A percentile compares a stretch with the other conserved stretches of the same genome.
These are phyloP conservation scores for Metalampra italica DNA, from an alignment of 2,888 invertebrate genomes.

Conservation along the genomic window DNA sequence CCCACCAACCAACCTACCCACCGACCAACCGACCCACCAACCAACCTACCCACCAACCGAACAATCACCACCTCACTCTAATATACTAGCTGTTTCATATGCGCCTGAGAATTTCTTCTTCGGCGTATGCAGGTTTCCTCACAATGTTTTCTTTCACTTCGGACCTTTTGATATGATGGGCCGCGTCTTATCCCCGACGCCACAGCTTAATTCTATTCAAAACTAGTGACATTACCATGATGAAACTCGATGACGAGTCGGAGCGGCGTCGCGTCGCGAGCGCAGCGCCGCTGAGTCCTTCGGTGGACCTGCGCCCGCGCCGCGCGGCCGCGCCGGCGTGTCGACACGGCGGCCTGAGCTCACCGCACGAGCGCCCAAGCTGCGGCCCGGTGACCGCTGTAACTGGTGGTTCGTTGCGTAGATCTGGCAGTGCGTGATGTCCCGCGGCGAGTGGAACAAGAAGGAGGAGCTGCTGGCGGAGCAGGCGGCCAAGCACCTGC, in stretches of 20 bases:
- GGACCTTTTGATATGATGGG: no score
- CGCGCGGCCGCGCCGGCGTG: constrained; percentile 32
- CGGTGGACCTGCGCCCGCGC: constrained; percentile 29
- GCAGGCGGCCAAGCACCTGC: constrained; percentile 94
- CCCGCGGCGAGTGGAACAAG: constrained; percentile 98
- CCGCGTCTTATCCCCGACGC: no score
- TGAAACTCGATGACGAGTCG: constrained; percentile 78
- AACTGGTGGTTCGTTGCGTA: constrained; percentile 34
- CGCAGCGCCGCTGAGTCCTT: constrained; percentile 50
- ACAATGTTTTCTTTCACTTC: no score
- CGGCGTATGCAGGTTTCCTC: no score
- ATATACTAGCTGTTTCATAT: no score
- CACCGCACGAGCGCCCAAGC: background rate
- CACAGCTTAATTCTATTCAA: background rate
- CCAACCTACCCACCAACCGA: background rate
- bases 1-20: constrained; percentile 33
- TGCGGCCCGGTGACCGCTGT: background rate
- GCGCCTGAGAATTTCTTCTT: no score
- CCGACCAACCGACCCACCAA: no score
- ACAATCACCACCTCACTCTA: no score
- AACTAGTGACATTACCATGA: constrained; percentile 30
- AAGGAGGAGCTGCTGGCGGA: constrained; percentile 98
- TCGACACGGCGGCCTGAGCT: constrained; percentile 69
- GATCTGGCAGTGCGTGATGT: constrained; percentile 98
- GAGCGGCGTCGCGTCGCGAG: constrained; percentile 34